A percentile compares a stretch with the other conserved stretches of the same genome.
phyloP scores from a whole-genome alignment of 2,888 invertebrate genomes.

The Perithous albicinctus region DNA sequence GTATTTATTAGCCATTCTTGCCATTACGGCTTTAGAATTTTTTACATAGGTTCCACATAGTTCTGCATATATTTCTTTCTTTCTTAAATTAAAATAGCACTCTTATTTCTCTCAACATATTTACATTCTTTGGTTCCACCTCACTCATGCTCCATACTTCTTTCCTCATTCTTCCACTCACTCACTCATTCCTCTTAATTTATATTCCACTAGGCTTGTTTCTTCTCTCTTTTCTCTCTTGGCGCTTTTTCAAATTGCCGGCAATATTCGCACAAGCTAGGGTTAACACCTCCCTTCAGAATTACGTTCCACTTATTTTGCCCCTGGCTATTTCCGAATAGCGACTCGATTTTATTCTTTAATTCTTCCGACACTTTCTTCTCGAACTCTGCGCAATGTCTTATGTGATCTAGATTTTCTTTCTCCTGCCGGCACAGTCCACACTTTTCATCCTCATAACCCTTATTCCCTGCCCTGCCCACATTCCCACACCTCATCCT shows the following conservation, averaged over 20 bases:
- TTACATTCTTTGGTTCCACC: background rate
- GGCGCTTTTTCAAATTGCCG: background rate
- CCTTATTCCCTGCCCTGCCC: too few species aligned
- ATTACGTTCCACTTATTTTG: background rate
- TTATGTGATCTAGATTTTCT: background rate
- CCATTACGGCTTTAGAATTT: conserved; percentile 9
- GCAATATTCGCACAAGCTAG: conserved; percentile 6
- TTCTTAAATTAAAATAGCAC: too few species aligned
- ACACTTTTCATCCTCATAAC: background rate
- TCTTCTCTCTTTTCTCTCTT: background rate
- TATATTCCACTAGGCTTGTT: background rate
- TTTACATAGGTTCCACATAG: background rate
- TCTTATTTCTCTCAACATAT: background rate
- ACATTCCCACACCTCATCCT: too few species aligned
- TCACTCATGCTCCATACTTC: background rate
- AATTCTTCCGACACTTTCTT: background rate
- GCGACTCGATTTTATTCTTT: background rate
- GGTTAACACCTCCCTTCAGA: background rate
- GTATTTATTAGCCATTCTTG: conserved; percentile 31
- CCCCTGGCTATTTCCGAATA: background rate
- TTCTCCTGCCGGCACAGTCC: background rate
- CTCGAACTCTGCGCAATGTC: background rate
- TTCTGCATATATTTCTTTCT: background rate
- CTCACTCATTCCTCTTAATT: background rate
- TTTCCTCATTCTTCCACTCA: background rate